Percentiles rank a stretch among this genome's conserved stretches.
These are phyloP conservation scores for Akabosia matsudoensis DNA, from an alignment of 1,140 invertebrate genomes.

Conservation along the genomic window DNA sequence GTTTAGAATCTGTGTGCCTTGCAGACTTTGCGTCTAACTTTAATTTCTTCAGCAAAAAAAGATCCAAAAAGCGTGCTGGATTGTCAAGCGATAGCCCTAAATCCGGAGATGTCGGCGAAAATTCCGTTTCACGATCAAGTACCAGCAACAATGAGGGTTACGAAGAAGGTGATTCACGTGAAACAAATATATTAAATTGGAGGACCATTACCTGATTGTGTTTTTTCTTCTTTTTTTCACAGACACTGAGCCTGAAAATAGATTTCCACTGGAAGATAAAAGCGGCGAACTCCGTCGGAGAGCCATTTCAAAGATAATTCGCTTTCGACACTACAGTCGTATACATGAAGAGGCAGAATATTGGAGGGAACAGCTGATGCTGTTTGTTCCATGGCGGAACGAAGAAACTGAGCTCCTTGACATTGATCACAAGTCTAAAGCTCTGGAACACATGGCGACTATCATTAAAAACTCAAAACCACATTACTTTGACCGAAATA, in stretches of 20 bases:
- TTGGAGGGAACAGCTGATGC: neutral
- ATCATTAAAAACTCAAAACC: neutral
- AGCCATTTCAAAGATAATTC: neutral
- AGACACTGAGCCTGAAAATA: too few relatives aligned
- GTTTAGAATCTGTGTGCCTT: slow-evolving; percentile 24
- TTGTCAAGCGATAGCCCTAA: neutral
- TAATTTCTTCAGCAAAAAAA: too few relatives aligned
- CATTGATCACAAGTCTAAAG: neutral
- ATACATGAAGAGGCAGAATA: neutral
- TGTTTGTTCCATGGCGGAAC: slow-evolving; percentile 20
- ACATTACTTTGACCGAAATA: neutral
- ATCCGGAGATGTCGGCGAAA: neutral
- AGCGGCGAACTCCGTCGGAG: neutral
- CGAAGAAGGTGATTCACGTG: too few relatives aligned
- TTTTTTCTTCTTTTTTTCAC: too few relatives aligned
- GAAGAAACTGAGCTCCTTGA: neutral
- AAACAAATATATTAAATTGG: too few relatives aligned
- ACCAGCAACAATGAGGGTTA: too few relatives aligned
- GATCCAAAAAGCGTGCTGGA: too few relatives aligned
- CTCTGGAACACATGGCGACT: neutral
- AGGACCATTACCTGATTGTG: too few relatives aligned
- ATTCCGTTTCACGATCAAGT: neutral
- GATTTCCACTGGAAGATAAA: neutral
- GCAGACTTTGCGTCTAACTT: slow-evolving; percentile 23
- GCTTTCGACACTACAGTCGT: neutral